Evolutionary conservation across 2,113 vertebrate species (phyloP).

Genomic region (Fukomys damarensis): DNA sequence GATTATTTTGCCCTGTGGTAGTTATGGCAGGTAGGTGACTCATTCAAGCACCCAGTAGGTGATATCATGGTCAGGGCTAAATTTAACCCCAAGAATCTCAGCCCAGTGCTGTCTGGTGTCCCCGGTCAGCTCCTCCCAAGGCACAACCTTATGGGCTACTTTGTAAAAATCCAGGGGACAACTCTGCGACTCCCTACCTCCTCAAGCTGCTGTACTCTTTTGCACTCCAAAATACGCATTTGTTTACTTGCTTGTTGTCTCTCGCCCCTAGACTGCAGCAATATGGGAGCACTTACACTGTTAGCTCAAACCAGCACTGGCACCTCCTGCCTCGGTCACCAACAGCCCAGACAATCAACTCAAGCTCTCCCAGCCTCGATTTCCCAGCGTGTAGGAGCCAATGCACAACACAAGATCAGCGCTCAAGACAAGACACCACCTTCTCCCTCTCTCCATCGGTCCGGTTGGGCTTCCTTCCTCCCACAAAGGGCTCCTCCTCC

Average conservation of each 20-base stretch:
- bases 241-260: not conserved
- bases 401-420: not conserved
- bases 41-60: not conserved
- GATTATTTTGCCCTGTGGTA: not conserved
- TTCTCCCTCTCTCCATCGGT: not conserved
- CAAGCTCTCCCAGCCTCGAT: not conserved
- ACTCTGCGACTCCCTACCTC: not conserved
- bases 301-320: not conserved
- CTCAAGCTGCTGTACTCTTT: not conserved
- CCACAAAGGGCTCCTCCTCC: not conserved
- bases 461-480: not conserved
- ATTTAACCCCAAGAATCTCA: not conserved
- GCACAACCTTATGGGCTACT: not conserved
- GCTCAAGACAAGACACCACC: not conserved
- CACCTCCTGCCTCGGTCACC: not conserved
- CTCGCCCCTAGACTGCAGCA: not conserved
- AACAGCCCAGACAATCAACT: not conserved
- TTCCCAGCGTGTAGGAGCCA: not conserved
- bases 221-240: not conserved
- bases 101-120: not conserved
- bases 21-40: not conserved
- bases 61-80: not conserved
- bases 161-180: not conserved
- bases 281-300: not conserved
- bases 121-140: not conserved